A percentile compares a stretch with the other conserved stretches of the same genome.
Evolutionary conservation across 2,113 vertebrate genomes (phyloP).

Genomic region (Benitochromis conjunctus): DNA sequence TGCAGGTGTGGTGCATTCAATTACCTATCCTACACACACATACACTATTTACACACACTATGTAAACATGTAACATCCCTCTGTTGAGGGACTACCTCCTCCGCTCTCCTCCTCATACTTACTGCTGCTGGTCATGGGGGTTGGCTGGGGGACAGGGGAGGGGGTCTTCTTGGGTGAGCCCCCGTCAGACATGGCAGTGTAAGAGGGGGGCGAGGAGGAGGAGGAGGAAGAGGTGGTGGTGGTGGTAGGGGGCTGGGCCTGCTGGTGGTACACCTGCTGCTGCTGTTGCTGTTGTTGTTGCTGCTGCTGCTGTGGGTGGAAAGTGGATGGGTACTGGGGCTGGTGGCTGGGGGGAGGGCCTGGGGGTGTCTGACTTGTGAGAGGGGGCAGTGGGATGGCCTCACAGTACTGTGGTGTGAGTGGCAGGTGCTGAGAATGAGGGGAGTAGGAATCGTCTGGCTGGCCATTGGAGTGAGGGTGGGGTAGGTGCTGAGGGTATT

Average conservation of each 20-base stretch:
- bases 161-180: slow-evolving; percentile 81
- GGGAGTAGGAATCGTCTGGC: slow-evolving; percentile 65
- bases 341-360: slow-evolving; percentile 59
- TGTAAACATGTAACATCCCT: slow-evolving; percentile 2
- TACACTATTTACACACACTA: not conserved
- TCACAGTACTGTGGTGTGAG: slow-evolving; percentile 70
- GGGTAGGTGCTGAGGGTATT: slow-evolving; percentile 59
- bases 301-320: slow-evolving; percentile 73
- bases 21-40: not conserved
- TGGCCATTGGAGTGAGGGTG: slow-evolving; percentile 69
- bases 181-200: slow-evolving; percentile 83
- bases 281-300: slow-evolving; percentile 50
- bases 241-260: slow-evolving; percentile 74
- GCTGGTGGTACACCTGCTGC: slow-evolving; percentile 71
- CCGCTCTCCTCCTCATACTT: slow-evolving; percentile 79
- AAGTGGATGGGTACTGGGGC: slow-evolving; percentile 64
- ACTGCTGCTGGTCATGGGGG: slow-evolving; percentile 80
- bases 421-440: slow-evolving; percentile 57
- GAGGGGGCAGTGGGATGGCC: slow-evolving; percentile 65
- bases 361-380: slow-evolving; percentile 54
- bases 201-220: slow-evolving; percentile 79
- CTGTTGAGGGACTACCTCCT: slow-evolving; percentile 49
- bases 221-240: slow-evolving; percentile 61
- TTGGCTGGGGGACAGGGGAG: slow-evolving; percentile 82
- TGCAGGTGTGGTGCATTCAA: not conserved